Evolutionary conservation across 2,113 vertebrate genomes (phyloP).

Genomic region (Oxyruncus cristatus): DNA sequence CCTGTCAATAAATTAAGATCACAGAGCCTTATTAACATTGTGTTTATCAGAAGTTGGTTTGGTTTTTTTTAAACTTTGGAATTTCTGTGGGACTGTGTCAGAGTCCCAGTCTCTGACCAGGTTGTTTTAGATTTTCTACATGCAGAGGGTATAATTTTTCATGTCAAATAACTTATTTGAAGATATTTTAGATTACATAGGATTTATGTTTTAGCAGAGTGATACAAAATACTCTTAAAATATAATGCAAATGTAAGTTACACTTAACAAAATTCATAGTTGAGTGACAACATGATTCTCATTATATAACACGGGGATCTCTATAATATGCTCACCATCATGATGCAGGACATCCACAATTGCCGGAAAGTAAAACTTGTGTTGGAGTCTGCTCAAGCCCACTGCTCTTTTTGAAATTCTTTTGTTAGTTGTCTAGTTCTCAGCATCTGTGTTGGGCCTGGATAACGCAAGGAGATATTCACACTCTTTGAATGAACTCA

Average conservation of each 20-base stretch:
- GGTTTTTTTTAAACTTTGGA: too few species aligned
- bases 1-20: not conserved
- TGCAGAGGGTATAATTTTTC: not conserved
- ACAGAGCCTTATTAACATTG: not conserved
- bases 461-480: not conserved
- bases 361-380: rapidly evolving
- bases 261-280: not conserved
- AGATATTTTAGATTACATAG: not conserved
- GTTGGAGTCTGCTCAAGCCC: not conserved
- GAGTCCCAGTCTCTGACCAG: not conserved
- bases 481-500: not conserved
- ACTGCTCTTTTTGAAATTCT: not conserved
- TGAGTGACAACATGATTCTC: not conserved
- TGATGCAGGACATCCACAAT: not conserved
- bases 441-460: not conserved
- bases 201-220: not conserved
- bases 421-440: not conserved
- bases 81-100: not conserved
- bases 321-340: not conserved
- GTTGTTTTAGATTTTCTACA: not conserved
- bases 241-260: not conserved
- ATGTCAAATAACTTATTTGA: not conserved
- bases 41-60: rapidly evolving
- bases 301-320: not conserved
- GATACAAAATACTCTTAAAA: not conserved